A percentile compares a stretch with the other conserved stretches of the same genome.
phyloP scores from a whole-genome alignment of 2,113 vertebrate species.

The Gymnarchus niloticus region DNA sequence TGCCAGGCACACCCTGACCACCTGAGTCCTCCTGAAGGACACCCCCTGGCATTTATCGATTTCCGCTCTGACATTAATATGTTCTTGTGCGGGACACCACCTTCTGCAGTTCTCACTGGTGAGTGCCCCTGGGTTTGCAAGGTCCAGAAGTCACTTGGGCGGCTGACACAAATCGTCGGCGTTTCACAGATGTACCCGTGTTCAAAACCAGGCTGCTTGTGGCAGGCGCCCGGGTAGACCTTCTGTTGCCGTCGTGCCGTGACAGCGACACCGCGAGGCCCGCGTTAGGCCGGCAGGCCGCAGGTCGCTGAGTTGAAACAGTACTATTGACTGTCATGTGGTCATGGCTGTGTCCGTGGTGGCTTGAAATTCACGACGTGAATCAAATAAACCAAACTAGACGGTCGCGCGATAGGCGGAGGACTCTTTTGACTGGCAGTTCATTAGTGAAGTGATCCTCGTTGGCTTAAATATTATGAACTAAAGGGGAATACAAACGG shows the following conservation, averaged over 20 bases:
- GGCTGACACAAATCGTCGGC: neutral
- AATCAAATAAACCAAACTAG: neutral
- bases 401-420: neutral
- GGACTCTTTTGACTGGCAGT: neutral
- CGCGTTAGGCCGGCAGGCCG: too few relatives aligned
- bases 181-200: neutral
- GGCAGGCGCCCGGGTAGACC: too few relatives aligned
- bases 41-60: conserved; percentile 1
- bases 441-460: neutral
- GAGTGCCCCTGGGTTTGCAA: neutral
- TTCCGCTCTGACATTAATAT: conserved; percentile 9
- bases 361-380: neutral
- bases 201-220: neutral
- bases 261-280: too few relatives aligned
- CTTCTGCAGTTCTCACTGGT: neutral
- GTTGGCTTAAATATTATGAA: neutral
- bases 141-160: neutral
- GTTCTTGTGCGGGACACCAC: neutral
- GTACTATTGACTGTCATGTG: neutral
- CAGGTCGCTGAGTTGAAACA: too few relatives aligned
- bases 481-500: conserved; percentile 56
- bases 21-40: conserved; percentile 24
- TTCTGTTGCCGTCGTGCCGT: too few relatives aligned
- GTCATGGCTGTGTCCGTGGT: neutral
- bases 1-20: conserved; percentile 26